Percentiles rank a stretch among this genome's conserved stretches.
Evolutionary conservation across 2,797 vertebrate genomes (phyloP).

Genomic region (Triplophysa yarkandensis): DNA sequence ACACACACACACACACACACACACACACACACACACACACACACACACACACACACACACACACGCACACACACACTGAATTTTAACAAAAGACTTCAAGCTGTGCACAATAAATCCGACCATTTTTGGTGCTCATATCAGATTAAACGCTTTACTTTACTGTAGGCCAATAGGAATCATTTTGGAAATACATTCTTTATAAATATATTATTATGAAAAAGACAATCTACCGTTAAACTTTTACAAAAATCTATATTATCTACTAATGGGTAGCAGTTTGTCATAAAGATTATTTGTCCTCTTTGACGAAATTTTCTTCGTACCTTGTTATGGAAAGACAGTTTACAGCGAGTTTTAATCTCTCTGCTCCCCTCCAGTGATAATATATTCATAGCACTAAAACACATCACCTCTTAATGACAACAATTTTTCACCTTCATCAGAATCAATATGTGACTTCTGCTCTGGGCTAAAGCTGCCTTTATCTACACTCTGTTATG

Average conservation of each 20-base stretch:
- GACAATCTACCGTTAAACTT: too few relatives aligned
- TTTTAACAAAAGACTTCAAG: slow-evolving; percentile 35
- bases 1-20: not conserved
- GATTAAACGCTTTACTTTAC: not conserved
- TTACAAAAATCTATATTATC: too few relatives aligned
- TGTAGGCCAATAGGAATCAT: too few relatives aligned
- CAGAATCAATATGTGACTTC: slow-evolving; percentile 50
- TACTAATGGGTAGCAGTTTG: too few relatives aligned
- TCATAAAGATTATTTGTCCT: too few relatives aligned
- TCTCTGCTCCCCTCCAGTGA: slow-evolving; percentile 36
- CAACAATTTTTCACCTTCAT: slow-evolving; percentile 55
- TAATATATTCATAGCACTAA: slow-evolving; percentile 52
- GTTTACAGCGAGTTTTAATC: not conserved
- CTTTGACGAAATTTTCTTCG: too few relatives aligned
- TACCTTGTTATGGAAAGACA: too few relatives aligned
- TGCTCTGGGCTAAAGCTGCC: too few relatives aligned
- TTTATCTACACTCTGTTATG: too few relatives aligned
- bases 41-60: slow-evolving; percentile 3
- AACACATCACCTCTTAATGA: slow-evolving; percentile 24
- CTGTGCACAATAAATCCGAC: too few relatives aligned
- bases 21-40: slow-evolving; percentile 12
- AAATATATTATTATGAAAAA: too few relatives aligned
- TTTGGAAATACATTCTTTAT: too few relatives aligned
- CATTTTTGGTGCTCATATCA: slow-evolving; percentile 12
- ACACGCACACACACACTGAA: slow-evolving; percentile 1